phyloP scores from a whole-genome alignment of 1,140 invertebrate species.

The Philotrypesis tridentata region DNA sequence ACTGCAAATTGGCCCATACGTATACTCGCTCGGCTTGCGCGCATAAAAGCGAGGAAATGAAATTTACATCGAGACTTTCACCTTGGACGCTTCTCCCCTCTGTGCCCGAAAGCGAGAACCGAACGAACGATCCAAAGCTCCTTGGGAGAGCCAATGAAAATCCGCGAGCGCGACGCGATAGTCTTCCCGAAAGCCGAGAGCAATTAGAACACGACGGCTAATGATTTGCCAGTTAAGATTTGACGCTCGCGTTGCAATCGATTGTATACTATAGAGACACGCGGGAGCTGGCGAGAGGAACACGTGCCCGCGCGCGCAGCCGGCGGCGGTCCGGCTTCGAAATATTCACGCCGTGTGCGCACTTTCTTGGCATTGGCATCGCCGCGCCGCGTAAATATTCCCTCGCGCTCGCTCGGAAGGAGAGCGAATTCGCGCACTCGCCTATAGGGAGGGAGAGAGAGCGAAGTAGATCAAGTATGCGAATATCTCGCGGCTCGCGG shows the following conservation, averaged over 20 bases:
- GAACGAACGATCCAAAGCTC: too few relatives aligned
- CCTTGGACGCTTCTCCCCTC: too few relatives aligned
- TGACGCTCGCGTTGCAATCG: constrained; percentile 11
- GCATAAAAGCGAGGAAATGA: too few relatives aligned
- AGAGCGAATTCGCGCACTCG: neutral
- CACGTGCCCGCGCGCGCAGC: neutral
- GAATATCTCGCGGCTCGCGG: neutral
- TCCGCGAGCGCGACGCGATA: too few relatives aligned
- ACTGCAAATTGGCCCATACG: too few relatives aligned
- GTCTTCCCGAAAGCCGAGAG: neutral
- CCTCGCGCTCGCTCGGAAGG: neutral
- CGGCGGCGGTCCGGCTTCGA: neutral
- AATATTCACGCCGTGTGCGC: constrained; percentile 3
- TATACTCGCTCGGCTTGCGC: too few relatives aligned
- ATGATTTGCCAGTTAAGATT: neutral
- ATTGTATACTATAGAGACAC: neutral
- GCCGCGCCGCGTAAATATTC: constrained; percentile 18
- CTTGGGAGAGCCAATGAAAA: too few relatives aligned
- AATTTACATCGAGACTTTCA: too few relatives aligned
- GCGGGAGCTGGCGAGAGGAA: too few relatives aligned
- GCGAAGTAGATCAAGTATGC: constrained; percentile 44
- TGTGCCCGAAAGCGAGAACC: too few relatives aligned
- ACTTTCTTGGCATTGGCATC: constrained; percentile 32
- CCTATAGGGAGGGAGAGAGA: neutral
- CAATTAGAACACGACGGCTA: neutral